These are phyloP conservation scores for Labeo rohita DNA, from an alignment of 2,113 vertebrate species.

Conservation along the genomic window DNA sequence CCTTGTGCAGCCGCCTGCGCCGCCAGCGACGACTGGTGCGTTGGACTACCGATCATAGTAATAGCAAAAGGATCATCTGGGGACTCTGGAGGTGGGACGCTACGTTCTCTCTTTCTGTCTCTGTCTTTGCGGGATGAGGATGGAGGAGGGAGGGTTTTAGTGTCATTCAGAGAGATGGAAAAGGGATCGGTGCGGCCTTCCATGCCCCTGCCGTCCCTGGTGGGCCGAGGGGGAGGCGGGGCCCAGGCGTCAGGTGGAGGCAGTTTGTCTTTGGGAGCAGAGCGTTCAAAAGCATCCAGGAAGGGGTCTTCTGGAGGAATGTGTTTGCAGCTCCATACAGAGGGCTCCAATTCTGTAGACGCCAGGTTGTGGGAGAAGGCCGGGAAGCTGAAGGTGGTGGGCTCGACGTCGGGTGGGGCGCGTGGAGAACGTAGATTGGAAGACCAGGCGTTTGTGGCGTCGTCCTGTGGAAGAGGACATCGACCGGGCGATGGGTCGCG, in stretches of 20 bases:
- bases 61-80: conserved; percentile 78
- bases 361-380: conserved; percentile 69
- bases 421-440: conserved; percentile 50
- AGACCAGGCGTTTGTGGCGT: conserved; percentile 59
- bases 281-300: conserved; percentile 70
- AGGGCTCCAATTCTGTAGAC: conserved; percentile 65
- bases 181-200: conserved; percentile 67
- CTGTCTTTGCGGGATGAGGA: conserved; percentile 66
- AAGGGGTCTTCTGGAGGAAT: conserved; percentile 74
- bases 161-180: conserved; percentile 56
- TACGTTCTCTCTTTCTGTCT: conserved; percentile 71
- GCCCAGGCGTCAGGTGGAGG: conserved; percentile 56
- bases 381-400: conserved; percentile 63
- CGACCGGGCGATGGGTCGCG: conserved; percentile 68
- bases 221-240: conserved; percentile 56
- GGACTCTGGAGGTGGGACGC: conserved; percentile 68
- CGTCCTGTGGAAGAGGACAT: conserved; percentile 55
- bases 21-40: conserved; percentile 73
- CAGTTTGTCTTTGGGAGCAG: conserved; percentile 51
- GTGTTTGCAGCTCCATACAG: conserved; percentile 77
- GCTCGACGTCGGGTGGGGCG: conserved; percentile 55
- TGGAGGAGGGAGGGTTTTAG: conserved; percentile 66
- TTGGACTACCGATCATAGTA: conserved; percentile 81
- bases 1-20: conserved; percentile 56
- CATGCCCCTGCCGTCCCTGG: conserved; percentile 61